A percentile compares a stretch with the other conserved stretches of the same genome.
Evolutionary conservation across 2,113 vertebrate species (phyloP).

Genomic region (Bujurquina vittata): DNA sequence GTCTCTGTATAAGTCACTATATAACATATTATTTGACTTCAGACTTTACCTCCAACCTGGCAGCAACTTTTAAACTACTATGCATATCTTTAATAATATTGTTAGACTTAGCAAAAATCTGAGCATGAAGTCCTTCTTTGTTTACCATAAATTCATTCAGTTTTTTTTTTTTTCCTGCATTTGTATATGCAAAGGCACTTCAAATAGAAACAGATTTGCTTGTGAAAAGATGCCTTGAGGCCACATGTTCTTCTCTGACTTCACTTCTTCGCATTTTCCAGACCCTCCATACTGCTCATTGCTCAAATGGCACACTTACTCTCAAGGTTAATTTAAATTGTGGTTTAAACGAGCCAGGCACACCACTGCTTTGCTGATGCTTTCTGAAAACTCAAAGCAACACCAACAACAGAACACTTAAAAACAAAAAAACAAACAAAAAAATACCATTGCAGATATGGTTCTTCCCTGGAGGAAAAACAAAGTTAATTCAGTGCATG

Average conservation of each 20-base stretch:
- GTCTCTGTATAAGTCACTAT: not conserved
- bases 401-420: not conserved
- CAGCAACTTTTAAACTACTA: not conserved
- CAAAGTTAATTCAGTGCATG: slow-evolving; percentile 23
- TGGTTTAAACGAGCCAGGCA: slow-evolving; percentile 2
- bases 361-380: not conserved
- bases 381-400: slow-evolving; percentile 10
- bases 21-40: not conserved
- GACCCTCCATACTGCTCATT: not conserved
- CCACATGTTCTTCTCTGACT: not conserved
- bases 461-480: not conserved
- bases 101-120: not conserved
- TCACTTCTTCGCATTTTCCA: not conserved
- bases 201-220: not conserved
- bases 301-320: not conserved
- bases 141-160: not conserved
- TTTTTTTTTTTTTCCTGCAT: no score
- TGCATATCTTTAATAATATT: no score
- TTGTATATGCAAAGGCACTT: not conserved
- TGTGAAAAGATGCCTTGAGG: not conserved
- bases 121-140: not conserved
- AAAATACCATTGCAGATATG: not conserved
- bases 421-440: not conserved
- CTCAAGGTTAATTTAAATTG: not conserved
- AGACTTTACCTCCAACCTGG: not conserved